Evolutionary conservation across 2,888 invertebrate species (phyloP).

Genomic region (Sminthurinus aureus): DNA sequence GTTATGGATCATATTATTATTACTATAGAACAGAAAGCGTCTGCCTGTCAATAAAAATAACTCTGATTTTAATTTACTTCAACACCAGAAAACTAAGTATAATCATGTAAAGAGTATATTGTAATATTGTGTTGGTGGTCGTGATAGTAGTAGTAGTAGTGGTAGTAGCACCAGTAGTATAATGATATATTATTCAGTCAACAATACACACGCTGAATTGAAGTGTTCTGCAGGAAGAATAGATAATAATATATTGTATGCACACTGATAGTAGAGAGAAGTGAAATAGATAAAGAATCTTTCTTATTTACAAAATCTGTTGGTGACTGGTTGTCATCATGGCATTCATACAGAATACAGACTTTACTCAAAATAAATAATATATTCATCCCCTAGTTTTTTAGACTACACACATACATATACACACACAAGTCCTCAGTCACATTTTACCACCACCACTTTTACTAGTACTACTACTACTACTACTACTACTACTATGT

Average conservation of each 20-base stretch:
- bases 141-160: too few relatives aligned
- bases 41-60: slow-evolving; percentile 23
- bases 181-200: background rate
- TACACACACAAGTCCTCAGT: background rate
- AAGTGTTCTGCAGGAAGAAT: background rate
- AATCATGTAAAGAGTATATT: background rate
- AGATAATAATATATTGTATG: background rate
- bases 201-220: background rate
- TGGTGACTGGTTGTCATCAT: slow-evolving; percentile 37
- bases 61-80: slow-evolving; percentile 32
- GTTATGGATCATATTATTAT: background rate
- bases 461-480: too few relatives aligned
- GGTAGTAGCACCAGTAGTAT: background rate
- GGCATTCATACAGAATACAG: slow-evolving; percentile 33
- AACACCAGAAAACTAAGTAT: slow-evolving; percentile 13
- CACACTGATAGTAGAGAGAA: background rate
- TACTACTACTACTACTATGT: too few relatives aligned
- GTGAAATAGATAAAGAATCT: slow-evolving; percentile 29
- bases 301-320: slow-evolving; percentile 43
- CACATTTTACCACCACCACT: too few relatives aligned
- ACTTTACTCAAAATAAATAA: slow-evolving; percentile 39
- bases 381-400: slow-evolving; percentile 34
- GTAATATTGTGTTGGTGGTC: too few relatives aligned
- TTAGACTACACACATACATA: background rate
- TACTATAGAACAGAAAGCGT: background rate